Conservation (phyloP, 2,888 invertebrate species). For the Lapara coniferarum region DNA sequence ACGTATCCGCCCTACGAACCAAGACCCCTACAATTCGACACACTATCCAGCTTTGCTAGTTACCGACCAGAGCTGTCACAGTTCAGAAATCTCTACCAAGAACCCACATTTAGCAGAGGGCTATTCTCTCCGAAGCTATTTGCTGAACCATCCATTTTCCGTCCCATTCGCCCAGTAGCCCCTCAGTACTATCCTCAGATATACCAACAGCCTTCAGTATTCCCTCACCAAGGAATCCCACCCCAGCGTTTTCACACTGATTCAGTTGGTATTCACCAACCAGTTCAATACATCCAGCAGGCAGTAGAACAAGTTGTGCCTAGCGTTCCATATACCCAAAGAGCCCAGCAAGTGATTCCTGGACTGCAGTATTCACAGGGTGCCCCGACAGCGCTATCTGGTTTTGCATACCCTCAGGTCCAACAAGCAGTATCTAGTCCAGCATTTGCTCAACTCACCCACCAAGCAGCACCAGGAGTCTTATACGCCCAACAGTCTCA, state of each 20-base stretch:
- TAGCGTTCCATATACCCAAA: too few species aligned
- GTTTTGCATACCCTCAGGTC: slow-evolving; percentile 12
- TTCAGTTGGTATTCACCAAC: slow-evolving; percentile 13
- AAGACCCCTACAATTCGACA: background rate
- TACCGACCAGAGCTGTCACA: background rate
- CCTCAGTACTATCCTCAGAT: slow-evolving; percentile 18
- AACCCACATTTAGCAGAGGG: background rate
- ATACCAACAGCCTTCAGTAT: slow-evolving; percentile 24
- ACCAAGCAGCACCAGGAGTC: background rate
- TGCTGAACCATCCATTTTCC: background rate
- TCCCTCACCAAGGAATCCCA: slow-evolving; percentile 4
- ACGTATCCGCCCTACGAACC: slow-evolving; percentile 11
- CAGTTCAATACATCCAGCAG: slow-evolving; percentile 27
- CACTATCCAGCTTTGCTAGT: background rate
- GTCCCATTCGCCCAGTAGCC: slow-evolving; percentile 2
- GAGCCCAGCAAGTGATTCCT: too few species aligned
- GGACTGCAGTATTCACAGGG: too few species aligned
- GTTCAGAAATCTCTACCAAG: slow-evolving; percentile 11
- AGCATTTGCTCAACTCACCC: slow-evolving; percentile 13
- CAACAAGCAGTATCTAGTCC: slow-evolving; percentile 19
- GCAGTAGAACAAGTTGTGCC: background rate
- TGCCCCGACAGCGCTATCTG: background rate
- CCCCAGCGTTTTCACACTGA: background rate
- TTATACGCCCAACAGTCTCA: background rate
- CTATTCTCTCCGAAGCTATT: background rate